A percentile compares a stretch with the other conserved stretches of the same genome.
phyloP scores from a whole-genome alignment of 2,113 vertebrate genomes.

The Epinephelus moara region DNA sequence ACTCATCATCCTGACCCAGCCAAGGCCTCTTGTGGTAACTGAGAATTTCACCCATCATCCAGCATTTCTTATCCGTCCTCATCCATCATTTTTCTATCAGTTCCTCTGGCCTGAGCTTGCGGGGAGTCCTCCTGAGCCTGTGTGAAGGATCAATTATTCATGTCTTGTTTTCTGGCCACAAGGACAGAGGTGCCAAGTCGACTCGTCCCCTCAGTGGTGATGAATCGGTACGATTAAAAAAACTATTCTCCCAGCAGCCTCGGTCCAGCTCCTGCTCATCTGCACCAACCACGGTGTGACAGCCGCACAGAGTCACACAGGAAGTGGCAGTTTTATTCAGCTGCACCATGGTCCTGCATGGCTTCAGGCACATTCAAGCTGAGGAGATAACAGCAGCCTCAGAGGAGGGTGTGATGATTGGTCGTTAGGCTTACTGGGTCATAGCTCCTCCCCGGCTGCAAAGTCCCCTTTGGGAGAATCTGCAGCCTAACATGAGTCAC shows the following conservation, averaged over 20 bases:
- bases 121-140: conserved; percentile 19
- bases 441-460: conserved; percentile 35
- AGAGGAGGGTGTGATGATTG: conserved; percentile 38
- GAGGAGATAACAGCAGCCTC: conserved; percentile 20
- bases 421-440: conserved; percentile 33
- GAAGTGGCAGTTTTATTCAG: conserved; percentile 44
- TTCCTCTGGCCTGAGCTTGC: conserved; percentile 14
- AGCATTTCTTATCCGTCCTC: conserved; percentile 6
- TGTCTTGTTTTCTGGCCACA: conserved; percentile 54
- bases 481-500: conserved; percentile 54
- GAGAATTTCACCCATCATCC: not conserved
- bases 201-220: conserved; percentile 31
- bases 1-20: not conserved
- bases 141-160: conserved; percentile 62
- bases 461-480: conserved; percentile 50
- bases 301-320: conserved; percentile 45
- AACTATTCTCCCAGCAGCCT: not conserved
- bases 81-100: conserved; percentile 42
- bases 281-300: conserved; percentile 17
- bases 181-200: conserved; percentile 44
- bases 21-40: not conserved
- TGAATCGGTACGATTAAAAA: not conserved
- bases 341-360: conserved; percentile 33
- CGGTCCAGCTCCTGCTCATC: conserved; percentile 16
- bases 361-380: conserved; percentile 33